A percentile compares a stretch with the other conserved stretches of the same genome.
phyloP scores from a whole-genome alignment of 2,888 invertebrate genomes.

The Coelinius sp. region DNA sequence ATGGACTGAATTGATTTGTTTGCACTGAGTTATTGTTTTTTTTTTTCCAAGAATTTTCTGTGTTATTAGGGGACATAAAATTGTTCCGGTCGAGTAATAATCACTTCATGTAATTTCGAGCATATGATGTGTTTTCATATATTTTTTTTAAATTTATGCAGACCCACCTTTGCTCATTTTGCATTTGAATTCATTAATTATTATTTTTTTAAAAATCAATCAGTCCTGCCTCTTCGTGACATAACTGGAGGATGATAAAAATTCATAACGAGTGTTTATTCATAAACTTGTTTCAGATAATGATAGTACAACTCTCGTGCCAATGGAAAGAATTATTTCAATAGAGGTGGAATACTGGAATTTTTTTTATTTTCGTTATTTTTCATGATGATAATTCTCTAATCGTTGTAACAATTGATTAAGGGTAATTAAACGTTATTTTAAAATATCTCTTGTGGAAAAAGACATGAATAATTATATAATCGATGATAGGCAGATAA shows the following conservation, averaged over 20 bases:
- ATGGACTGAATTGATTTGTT: not conserved
- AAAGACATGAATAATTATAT: not conserved
- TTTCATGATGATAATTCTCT: not conserved
- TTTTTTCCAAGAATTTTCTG: not conserved
- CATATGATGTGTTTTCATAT: not conserved
- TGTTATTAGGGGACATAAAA: slow-evolving; percentile 1
- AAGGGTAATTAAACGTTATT: slow-evolving; percentile 17
- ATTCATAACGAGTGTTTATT: slow-evolving; percentile 28
- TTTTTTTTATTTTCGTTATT: slow-evolving; percentile 13
- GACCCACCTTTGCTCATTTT: not conserved
- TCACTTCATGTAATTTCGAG: not conserved
- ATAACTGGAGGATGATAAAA: slow-evolving; percentile 29
- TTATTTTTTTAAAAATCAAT: slow-evolving; percentile 6
- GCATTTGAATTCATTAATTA: slow-evolving; percentile 14
- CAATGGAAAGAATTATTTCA: slow-evolving; percentile 37
- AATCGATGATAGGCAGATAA: slow-evolving; percentile 6
- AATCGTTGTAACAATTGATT: slow-evolving; percentile 9
- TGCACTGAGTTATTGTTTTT: not conserved
- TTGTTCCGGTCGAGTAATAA: not conserved
- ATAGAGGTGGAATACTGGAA: slow-evolving; percentile 13
- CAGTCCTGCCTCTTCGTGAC: slow-evolving; percentile 28
- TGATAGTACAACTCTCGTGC: slow-evolving; percentile 31
- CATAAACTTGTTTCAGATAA: slow-evolving; percentile 39
- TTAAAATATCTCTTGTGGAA: not conserved
- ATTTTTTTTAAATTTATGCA: not conserved